Percentiles rank a stretch among this genome's conserved stretches.
phyloP scores from a whole-genome alignment of 1,140 invertebrate species.

The Meteorus sp. region DNA sequence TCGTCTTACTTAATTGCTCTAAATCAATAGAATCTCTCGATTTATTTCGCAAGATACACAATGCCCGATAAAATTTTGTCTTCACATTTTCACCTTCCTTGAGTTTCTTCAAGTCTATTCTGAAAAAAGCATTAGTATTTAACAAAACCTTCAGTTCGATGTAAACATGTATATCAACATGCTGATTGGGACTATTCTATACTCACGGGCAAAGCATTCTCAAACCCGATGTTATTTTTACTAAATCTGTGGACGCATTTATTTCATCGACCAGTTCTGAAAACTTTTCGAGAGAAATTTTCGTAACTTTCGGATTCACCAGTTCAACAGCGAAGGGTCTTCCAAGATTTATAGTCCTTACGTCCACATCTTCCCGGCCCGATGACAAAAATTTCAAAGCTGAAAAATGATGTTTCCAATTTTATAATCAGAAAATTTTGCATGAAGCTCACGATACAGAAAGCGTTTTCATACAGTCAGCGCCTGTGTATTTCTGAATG shows the following conservation, averaged over 20 bases:
- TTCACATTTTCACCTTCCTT: constrained; percentile 88
- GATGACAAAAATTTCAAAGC: constrained; percentile 80
- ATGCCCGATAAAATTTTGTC: constrained; percentile 79
- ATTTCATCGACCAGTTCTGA: constrained; percentile 63
- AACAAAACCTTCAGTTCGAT: too few relatives aligned
- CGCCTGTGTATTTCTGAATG: constrained; percentile 61
- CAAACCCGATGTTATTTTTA: constrained; percentile 67
- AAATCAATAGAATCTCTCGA: constrained; percentile 52
- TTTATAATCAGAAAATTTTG: too few relatives aligned
- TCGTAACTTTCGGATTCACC: constrained; percentile 65
- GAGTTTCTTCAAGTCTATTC: constrained; percentile 70
- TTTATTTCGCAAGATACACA: constrained; percentile 65
- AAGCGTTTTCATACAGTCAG: constrained; percentile 54
- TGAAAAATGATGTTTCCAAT: constrained; percentile 38
- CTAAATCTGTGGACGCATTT: constrained; percentile 63
- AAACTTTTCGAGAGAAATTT: constrained; percentile 61
- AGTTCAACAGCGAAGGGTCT: constrained; percentile 87
- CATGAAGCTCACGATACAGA: not conserved
- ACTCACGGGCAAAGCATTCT: constrained; percentile 67
- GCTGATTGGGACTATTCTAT: not conserved
- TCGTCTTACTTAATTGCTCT: constrained; percentile 61
- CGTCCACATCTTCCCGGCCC: constrained; percentile 94
- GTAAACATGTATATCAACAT: constrained; percentile 16
- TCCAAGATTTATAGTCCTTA: constrained; percentile 82
- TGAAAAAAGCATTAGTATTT: constrained; percentile 48